Base-by-base conservation (phyloP, 1,140 invertebrate species). In the Aphelenchoides fujianensis region DNA sequence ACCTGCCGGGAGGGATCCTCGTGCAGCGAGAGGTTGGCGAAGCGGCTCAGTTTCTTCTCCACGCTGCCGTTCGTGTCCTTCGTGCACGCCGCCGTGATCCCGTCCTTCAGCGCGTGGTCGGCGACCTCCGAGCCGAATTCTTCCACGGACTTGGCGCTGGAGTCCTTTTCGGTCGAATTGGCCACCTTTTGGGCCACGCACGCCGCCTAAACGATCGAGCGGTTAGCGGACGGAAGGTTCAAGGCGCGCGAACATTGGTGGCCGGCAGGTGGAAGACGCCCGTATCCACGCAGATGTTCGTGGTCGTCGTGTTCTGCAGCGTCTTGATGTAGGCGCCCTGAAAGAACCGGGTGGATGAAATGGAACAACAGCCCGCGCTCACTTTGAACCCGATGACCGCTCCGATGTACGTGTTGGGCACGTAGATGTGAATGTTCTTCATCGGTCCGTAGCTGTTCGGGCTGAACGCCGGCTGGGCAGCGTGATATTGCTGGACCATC, bases 351-450 rank as follows among this genome's bases (percentile, higher is more conserved):
- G n/a, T n/a, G n/a, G n/a, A n/a, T n/a, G n/a, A n/a, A n/a, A n/a
- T n/a, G n/a, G n/a, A 66, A 54, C 5, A 59, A 66, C 62, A 16
- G 62, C 67, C 27, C n/a, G 27, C 61, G 12, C 5, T 0, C 1
- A 73, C 71, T 41, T 73, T 73, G 7, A 41, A 7, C 7, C 71
- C 71, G 52, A 73, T 73, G 37, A 73, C 70, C 27, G 62, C 62
- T 70, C 71, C 71, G 54, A 73, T 68, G 41, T 53, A 64, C 19
- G 31, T 19, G 27, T 75, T 73, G 2, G 71, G 71, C 37, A 73
- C 71, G 36, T 75, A 73, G n/a, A 73, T 61, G 3, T 63, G 23
- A 2, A 37, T 37, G 59, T 73, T 73, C 34, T 32, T 59, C 55
- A 59, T n/a, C n/a, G n/a, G n/a, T n/a, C n/a, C n/a, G n/a, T n/a